Evolutionary conservation across 1,140 invertebrate genomes (phyloP).

Genomic region (Lepidurus packardi): DNA sequence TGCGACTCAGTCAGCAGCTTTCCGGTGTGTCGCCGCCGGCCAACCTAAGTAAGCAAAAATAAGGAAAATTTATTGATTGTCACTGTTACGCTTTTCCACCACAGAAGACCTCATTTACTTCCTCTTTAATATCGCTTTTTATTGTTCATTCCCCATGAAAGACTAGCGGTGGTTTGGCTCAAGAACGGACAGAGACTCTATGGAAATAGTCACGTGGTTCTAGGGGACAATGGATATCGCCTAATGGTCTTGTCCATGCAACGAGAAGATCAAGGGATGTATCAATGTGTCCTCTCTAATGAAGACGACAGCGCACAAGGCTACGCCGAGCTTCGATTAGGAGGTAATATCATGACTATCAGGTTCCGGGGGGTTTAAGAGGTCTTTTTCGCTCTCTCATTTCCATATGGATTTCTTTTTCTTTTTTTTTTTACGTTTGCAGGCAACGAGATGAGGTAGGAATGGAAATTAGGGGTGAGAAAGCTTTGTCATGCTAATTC

Average conservation of each 20-base stretch:
- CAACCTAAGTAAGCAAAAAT: conserved; percentile 4
- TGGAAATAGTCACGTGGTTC: conserved; percentile 25
- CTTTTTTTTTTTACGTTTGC: not conserved
- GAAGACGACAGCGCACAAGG: conserved; percentile 73
- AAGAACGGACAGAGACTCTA: conserved; percentile 39
- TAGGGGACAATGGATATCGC: conserved; percentile 23
- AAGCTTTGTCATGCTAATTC: conserved; percentile 9
- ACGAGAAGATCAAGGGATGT: conserved; percentile 74
- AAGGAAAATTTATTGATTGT: not conserved
- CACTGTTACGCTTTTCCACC: not conserved
- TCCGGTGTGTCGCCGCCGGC: conserved; percentile 28
- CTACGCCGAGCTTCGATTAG: conserved; percentile 68
- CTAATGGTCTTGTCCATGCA: conserved; percentile 61
- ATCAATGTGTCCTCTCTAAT: conserved; percentile 59
- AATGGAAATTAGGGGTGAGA: not conserved
- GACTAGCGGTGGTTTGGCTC: conserved; percentile 38
- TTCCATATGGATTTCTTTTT: not conserved
- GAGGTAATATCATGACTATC: conserved; percentile 52
- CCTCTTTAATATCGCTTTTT: not conserved
- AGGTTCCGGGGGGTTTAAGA: not conserved
- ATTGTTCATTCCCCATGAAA: not conserved
- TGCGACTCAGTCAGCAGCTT: not conserved
- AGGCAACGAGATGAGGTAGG: not conserved
- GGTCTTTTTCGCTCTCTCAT: not conserved
- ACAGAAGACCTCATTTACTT: not conserved